Percentiles rank a stretch among this genome's conserved stretches.
These are phyloP conservation scores for Drosophila nr. medialis DNA, from an alignment of 2,888 invertebrate species.

Conservation along the genomic window DNA sequence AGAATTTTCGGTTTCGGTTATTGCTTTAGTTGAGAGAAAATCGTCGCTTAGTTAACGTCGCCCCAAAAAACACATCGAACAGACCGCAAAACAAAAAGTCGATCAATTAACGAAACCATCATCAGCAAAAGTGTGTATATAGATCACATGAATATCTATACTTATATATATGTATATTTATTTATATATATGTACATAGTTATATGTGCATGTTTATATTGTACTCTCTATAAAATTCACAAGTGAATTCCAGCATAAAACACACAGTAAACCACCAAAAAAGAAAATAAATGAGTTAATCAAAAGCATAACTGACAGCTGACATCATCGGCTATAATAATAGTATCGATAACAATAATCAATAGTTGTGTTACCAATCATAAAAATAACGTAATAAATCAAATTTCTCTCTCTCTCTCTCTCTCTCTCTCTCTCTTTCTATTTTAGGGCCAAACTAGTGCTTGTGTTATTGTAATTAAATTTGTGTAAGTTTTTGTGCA, in stretches of 20 bases:
- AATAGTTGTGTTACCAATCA: conserved; percentile 26
- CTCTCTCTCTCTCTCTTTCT: conserved; percentile 7
- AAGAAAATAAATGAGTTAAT: conserved; percentile 13
- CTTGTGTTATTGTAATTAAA: conserved; percentile 54
- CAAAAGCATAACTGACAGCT: conserved; percentile 33
- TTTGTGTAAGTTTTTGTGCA: conserved; percentile 60
- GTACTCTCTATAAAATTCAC: neutral
- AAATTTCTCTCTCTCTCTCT: neutral
- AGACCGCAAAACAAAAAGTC: conserved; percentile 30
- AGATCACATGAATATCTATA: conserved; percentile 3
- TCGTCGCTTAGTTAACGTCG: conserved; percentile 85
- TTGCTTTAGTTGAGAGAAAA: conserved; percentile 85
- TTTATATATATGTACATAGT: neutral
- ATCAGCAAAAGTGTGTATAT: conserved; percentile 56
- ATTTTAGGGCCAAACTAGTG: conserved; percentile 47
- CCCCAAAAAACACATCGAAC: conserved; percentile 57
- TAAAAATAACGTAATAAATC: conserved; percentile 8
- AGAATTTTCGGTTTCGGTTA: conserved; percentile 77
- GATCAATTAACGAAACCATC: conserved; percentile 45
- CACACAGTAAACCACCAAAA: neutral
- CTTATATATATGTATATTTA: neutral
- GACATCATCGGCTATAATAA: conserved; percentile 42
- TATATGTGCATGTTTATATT: neutral
- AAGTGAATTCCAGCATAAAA: conserved; percentile 13
- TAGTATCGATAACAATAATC: conserved; percentile 10